These are phyloP conservation scores for Apodemus speciosus DNA, from an alignment of 2,113 vertebrate genomes.

Conservation along the genomic window DNA sequence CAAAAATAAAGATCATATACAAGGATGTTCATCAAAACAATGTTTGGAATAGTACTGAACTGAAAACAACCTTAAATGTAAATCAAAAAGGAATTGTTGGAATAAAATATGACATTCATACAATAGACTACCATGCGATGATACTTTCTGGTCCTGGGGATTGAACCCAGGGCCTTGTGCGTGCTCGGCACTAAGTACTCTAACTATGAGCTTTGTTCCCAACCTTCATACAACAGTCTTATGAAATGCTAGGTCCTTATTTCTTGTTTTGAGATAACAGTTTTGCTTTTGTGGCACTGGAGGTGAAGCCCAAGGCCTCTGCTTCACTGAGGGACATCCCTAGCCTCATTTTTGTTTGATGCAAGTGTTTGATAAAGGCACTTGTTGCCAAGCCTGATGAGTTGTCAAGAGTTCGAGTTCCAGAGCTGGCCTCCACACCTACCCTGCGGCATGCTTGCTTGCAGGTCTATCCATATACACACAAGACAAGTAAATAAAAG, in stretches of 20 bases:
- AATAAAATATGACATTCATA: slow-evolving; percentile 3
- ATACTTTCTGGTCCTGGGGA: not conserved
- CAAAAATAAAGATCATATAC: not conserved
- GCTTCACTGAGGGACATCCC: not conserved
- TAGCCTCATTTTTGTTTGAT: not conserved
- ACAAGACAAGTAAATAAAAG: not conserved
- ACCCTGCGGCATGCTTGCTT: not conserved
- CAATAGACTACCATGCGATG: not conserved
- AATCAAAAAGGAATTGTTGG: slow-evolving; percentile 14
- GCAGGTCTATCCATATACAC: not conserved
- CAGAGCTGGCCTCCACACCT: not conserved
- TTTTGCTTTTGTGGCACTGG: not conserved
- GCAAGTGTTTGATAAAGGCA: not conserved
- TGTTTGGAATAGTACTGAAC: slow-evolving; percentile 8
- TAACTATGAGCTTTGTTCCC: not conserved
- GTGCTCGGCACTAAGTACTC: not conserved
- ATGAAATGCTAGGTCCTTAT: not conserved
- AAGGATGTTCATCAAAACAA: not conserved
- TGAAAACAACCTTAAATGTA: slow-evolving; percentile 30
- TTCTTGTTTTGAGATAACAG: not conserved
- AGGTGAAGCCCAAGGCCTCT: not conserved
- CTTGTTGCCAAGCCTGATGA: not conserved
- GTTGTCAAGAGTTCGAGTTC: not conserved
- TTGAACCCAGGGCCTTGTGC: not conserved
- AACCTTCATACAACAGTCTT: not conserved